Base-by-base conservation (phyloP, 1,140 invertebrate species). In the Phymorhynchus buccinoides region DNA sequence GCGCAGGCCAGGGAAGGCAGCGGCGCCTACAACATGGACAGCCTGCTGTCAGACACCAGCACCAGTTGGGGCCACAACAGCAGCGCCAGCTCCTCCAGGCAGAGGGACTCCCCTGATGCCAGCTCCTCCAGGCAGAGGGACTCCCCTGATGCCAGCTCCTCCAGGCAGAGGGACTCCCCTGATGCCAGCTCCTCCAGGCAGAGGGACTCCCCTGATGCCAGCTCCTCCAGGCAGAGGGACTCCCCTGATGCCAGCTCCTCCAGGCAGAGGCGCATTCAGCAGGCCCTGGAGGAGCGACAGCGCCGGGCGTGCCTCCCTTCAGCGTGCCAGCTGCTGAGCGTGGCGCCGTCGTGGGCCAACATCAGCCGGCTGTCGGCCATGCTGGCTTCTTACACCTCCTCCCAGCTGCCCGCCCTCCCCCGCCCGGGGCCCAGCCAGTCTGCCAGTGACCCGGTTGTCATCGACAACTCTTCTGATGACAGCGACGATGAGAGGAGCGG, bases 381-480 rank as follows among this genome's bases (percentile, higher is more conserved):
- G 62, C 35, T 68, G 16, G 41, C 77, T n/a, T 79, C 77, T 0
- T n/a, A 48, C n/a, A 52, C 77, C 77, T 32, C 77, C 16, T 14
- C 75, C 27, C 39, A 41, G 37, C 30, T 42, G 9, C 16, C 39
- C 7, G 39, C 39, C 37, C 32, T 35, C 3, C 22, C 42, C 27
- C 3, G 39, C 75, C 18, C 7, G 18, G 66, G 66, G 12, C 66
- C 75, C 39, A 44, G 75, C 30, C 75, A 78, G 75, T 71, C 35
- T 41, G 16, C 62, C 6, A 66, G n/a, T 18, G 81, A 83, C 7
- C 81, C 81, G 2, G 81, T 83, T 16, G 22, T 83, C 27, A 83
- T 83, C 81, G 18, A 37, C 32, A 68, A 52, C 18, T 83, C 81
- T 3, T 83, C 81, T 12, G 81, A 83, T 73, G 81, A 83, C 3